These are phyloP conservation scores for Cacoxenus indagator DNA, from an alignment of 2,888 invertebrate genomes.

Conservation along the genomic window DNA sequence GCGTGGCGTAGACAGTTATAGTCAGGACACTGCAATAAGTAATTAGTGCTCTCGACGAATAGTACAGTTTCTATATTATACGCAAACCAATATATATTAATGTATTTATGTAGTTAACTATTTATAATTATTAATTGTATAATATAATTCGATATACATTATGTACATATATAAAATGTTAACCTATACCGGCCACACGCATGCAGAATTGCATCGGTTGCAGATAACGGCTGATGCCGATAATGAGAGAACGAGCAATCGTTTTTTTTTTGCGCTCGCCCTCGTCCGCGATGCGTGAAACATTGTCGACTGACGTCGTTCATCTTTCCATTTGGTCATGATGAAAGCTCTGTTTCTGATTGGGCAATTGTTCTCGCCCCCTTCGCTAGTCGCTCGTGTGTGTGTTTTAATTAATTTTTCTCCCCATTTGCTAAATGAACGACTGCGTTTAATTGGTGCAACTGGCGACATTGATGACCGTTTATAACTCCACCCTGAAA, in stretches of 20 bases:
- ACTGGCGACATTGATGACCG: not conserved
- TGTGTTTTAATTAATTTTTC: slow-evolving; percentile 51
- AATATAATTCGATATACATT: too few species aligned
- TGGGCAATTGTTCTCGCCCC: slow-evolving; percentile 46
- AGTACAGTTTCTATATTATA: slow-evolving; percentile 22
- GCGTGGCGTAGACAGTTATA: slow-evolving; percentile 51
- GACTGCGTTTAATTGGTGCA: slow-evolving; percentile 50
- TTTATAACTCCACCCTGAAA: slow-evolving; percentile 27
- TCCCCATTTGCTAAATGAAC: slow-evolving; percentile 37
- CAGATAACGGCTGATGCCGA: not conserved
- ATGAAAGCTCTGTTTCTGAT: slow-evolving; percentile 42
- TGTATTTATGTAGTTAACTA: not conserved
- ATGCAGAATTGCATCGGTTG: too few species aligned
- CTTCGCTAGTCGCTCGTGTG: slow-evolving; percentile 27
- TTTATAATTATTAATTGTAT: too few species aligned
- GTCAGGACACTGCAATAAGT: slow-evolving; percentile 17
- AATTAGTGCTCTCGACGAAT: slow-evolving; percentile 10
- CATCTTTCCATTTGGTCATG: not conserved
- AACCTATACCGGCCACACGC: not conserved
- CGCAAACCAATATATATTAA: slow-evolving; percentile 33
- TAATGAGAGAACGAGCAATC: not conserved
- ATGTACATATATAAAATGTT: not conserved
- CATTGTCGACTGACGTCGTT: not conserved
- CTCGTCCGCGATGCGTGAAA: not conserved
- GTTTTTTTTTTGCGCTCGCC: not conserved